Conservation (phyloP, 2,797 vertebrate species). For the Austrolebias charrua region DNA sequence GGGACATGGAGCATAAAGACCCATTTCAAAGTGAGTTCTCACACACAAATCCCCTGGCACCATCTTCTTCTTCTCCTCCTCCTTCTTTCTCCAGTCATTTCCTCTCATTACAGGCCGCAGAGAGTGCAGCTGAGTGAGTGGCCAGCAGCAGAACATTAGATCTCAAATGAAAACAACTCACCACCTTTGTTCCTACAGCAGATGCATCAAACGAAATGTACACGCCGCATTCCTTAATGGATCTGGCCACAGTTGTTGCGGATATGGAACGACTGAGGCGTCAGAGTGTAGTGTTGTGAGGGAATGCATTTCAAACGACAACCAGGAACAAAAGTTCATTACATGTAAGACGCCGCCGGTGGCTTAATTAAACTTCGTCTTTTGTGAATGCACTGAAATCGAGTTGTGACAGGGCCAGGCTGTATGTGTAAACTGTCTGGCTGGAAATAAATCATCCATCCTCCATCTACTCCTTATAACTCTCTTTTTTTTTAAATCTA, state of each 20-base stretch:
- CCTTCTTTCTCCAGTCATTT: constrained; percentile 48
- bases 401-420: not conserved
- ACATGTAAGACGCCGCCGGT: not conserved
- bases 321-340: not conserved
- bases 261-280: constrained; percentile 3
- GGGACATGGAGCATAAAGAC: constrained; percentile 47
- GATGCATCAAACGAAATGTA: constrained; percentile 12
- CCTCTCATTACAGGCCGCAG: constrained; percentile 48
- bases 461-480: not conserved
- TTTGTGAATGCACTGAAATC: not conserved
- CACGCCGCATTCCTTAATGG: constrained; percentile 10
- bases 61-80: constrained; percentile 24
- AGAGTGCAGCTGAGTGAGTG: constrained; percentile 39
- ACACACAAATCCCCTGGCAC: constrained; percentile 51
- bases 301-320: constrained; percentile 17
- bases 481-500: not conserved
- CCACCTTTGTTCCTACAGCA: constrained; percentile 21
- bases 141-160: constrained; percentile 55
- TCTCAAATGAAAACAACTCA: constrained; percentile 44
- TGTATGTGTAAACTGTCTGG: not conserved
- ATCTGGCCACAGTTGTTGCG: not conserved
- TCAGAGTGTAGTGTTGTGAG: not conserved
- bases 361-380: constrained; percentile 5
- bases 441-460: constrained; percentile 8
- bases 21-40: constrained; percentile 45